Percentiles rank a stretch among this genome's conserved stretches.
Conservation (phyloP, 1,140 invertebrate genomes). For the Panulirus ornatus region DNA sequence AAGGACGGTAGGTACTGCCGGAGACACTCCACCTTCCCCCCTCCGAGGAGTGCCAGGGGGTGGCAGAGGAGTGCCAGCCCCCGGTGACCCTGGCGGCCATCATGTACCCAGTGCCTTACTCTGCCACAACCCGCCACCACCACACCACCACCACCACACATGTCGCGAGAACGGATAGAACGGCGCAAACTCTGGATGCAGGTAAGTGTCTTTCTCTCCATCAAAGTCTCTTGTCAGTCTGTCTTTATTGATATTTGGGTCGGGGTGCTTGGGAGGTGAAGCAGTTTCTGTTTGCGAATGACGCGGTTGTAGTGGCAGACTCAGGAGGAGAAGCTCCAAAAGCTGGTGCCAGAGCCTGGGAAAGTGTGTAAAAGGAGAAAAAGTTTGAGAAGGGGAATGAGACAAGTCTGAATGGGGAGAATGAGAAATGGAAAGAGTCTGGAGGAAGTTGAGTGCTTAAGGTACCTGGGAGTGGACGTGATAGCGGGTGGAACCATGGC, state of each 20-base stretch:
- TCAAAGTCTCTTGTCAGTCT: not conserved
- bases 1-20: too few species aligned
- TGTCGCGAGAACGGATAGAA: slow-evolving; percentile 49
- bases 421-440: not conserved
- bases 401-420: not conserved
- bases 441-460: too few species aligned
- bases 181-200: slow-evolving; percentile 46
- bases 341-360: too few species aligned
- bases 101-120: not conserved
- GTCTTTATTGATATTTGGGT: not conserved
- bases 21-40: too few species aligned
- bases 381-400: not conserved
- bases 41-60: too few species aligned
- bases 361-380: too few species aligned
- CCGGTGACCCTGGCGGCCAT: not conserved
- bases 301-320: too few species aligned
- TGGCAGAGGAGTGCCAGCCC: not conserved
- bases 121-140: not conserved
- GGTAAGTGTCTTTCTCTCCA: slow-evolving; percentile 3
- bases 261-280: not conserved
- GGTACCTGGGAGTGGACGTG: too few species aligned
- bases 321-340: too few species aligned
- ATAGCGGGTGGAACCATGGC: too few species aligned
- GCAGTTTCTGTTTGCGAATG: too few species aligned
- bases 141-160: not conserved